Percentiles rank a stretch among this genome's conserved stretches.
phyloP scores from a whole-genome alignment of 1,140 invertebrate genomes.

The Thalassaphorura encarpata region DNA sequence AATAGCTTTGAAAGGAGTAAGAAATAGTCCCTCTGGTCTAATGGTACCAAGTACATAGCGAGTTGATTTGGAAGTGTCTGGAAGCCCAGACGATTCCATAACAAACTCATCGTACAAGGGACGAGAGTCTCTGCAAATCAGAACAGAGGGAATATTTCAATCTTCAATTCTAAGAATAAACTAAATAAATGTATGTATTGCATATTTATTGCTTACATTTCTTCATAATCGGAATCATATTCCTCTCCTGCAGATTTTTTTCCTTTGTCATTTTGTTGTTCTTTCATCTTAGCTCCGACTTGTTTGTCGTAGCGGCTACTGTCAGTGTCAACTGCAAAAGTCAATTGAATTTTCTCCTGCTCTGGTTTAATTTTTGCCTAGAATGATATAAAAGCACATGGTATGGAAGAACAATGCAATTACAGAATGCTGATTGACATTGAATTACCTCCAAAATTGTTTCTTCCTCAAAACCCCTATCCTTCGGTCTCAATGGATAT shows the following conservation, averaged over 20 bases:
- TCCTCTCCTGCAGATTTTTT: too few relatives aligned
- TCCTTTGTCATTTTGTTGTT: too few relatives aligned
- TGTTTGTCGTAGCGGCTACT: conserved; percentile 58
- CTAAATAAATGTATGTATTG: conserved; percentile 21
- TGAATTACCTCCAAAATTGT: background rate
- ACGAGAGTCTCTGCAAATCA: background rate
- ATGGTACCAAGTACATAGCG: conserved; percentile 57
- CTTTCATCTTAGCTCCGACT: conserved; percentile 35
- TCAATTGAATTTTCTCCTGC: conserved; percentile 61
- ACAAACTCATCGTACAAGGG: background rate
- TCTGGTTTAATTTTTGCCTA: conserved; percentile 54
- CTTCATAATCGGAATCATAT: conserved; percentile 45
- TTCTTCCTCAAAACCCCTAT: conserved; percentile 31
- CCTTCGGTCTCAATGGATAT: conserved; percentile 59
- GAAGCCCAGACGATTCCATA: conserved; percentile 11
- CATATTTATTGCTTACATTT: conserved; percentile 49
- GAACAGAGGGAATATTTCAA: background rate
- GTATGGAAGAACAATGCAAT: conserved; percentile 44
- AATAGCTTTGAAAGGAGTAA: conserved; percentile 58
- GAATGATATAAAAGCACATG: conserved; percentile 7
- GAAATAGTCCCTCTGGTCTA: conserved; percentile 56
- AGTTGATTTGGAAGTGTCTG: conserved; percentile 38
- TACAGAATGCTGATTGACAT: conserved; percentile 26
- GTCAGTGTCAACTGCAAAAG: conserved; percentile 57
- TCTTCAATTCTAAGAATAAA: background rate